Evolutionary conservation across 2,113 vertebrate genomes (phyloP).

Genomic region (Sterna hirundo): DNA sequence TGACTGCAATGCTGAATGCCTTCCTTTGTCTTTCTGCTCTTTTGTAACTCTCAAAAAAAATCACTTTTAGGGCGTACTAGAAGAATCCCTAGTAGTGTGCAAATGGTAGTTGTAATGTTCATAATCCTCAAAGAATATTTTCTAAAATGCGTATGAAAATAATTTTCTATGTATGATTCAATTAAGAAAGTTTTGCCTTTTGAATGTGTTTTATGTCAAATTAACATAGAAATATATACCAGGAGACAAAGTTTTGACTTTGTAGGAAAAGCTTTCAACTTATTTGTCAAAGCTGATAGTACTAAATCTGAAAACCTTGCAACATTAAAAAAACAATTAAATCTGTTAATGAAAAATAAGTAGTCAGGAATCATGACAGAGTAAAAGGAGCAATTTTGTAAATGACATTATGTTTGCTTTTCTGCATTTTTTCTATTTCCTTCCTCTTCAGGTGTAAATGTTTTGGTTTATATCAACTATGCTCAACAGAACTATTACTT

Average conservation of each 20-base stretch:
- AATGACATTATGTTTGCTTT: background rate
- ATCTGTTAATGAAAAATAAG: background rate
- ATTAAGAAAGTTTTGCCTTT: background rate
- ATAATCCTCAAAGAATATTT: background rate
- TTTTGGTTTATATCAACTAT: background rate
- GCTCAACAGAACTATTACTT: background rate
- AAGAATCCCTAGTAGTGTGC: background rate
- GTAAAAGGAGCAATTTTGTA: background rate
- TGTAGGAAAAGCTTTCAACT: background rate
- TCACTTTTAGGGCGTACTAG: background rate
- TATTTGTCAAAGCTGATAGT: background rate
- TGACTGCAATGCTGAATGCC: background rate
- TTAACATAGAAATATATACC: background rate
- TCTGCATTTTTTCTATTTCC: background rate
- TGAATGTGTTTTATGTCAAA: background rate
- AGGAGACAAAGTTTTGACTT: background rate
- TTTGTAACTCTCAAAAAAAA: background rate
- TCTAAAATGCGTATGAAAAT: background rate
- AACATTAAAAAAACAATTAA: background rate
- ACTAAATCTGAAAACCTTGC: background rate
- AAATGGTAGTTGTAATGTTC: background rate
- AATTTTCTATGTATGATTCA: background rate
- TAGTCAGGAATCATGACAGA: background rate
- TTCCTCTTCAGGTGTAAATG: background rate
- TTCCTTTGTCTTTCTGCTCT: background rate